phyloP scores from a whole-genome alignment of 2,797 vertebrate genomes.

The Lacerta agilis region DNA sequence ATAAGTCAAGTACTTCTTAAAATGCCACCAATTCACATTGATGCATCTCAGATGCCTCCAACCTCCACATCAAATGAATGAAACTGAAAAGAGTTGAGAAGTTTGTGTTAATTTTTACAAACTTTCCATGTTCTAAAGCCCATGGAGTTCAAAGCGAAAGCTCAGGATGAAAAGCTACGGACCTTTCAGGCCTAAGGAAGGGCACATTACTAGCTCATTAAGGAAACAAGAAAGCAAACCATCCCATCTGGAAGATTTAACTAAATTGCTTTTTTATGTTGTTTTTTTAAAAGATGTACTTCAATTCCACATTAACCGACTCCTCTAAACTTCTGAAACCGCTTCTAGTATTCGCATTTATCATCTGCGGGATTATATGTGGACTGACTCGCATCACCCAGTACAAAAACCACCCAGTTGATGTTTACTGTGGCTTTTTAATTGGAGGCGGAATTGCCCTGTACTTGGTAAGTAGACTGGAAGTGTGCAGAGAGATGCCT shows the following conservation, averaged over 20 bases:
- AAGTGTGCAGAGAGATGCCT: neutral
- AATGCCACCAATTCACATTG: neutral
- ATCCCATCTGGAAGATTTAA: slow-evolving; percentile 24
- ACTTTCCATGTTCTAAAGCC: neutral
- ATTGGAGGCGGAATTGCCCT: slow-evolving; percentile 94
- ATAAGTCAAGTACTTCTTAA: neutral
- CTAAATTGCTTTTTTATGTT: slow-evolving; percentile 46
- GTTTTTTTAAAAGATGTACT: slow-evolving; percentile 91
- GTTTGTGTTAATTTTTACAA: neutral
- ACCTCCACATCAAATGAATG: neutral
- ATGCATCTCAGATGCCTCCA: neutral
- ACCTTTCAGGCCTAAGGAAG: neutral
- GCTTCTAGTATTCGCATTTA: slow-evolving; percentile 94
- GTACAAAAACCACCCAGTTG: slow-evolving; percentile 95
- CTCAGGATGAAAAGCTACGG: neutral
- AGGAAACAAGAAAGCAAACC: slow-evolving; percentile 32
- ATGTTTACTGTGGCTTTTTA: slow-evolving; percentile 96
- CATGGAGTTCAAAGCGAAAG: neutral
- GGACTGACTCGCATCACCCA: slow-evolving; percentile 96
- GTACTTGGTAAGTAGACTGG: slow-evolving; percentile 88
- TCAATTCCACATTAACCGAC: slow-evolving; percentile 96
- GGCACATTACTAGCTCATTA: neutral
- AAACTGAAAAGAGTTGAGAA: neutral
- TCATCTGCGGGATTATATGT: slow-evolving; percentile 96
- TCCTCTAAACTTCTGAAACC: slow-evolving; percentile 98